These are phyloP conservation scores for Lathronympha strigana DNA, from an alignment of 2,888 invertebrate genomes.

Conservation along the genomic window DNA sequence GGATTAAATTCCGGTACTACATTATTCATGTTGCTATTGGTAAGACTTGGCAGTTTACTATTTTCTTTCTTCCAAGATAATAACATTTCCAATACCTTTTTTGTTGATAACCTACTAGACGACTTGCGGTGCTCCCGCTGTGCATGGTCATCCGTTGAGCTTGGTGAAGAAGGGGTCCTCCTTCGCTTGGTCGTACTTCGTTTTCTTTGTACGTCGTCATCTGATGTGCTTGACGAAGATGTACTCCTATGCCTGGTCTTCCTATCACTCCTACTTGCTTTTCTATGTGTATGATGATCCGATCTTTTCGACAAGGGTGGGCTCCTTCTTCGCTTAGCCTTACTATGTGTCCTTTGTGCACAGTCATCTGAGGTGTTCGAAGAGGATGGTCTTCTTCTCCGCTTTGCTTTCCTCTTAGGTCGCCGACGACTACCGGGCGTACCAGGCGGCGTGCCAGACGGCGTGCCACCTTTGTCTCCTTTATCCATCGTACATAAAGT, in stretches of 20 bases:
- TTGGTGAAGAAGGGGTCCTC: background rate
- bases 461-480: background rate
- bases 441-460: too few species aligned
- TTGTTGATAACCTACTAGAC: background rate
- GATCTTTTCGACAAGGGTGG: too few species aligned
- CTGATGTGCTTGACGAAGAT: too few species aligned
- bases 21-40: background rate
- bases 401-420: background rate
- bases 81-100: background rate
- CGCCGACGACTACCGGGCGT: background rate
- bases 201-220: too few species aligned
- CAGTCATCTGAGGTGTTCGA: too few species aligned
- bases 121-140: background rate
- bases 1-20: conserved; percentile 1
- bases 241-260: too few species aligned
- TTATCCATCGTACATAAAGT: background rate
- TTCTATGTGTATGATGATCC: too few species aligned
- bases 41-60: background rate
- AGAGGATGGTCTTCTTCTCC: background rate
- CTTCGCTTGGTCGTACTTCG: too few species aligned
- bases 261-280: too few species aligned
- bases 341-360: too few species aligned
- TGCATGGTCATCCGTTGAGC: background rate
- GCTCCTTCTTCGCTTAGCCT: too few species aligned
- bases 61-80: background rate